phyloP scores from a whole-genome alignment of 2,113 vertebrate genomes.

The Apeltes quadracus region DNA sequence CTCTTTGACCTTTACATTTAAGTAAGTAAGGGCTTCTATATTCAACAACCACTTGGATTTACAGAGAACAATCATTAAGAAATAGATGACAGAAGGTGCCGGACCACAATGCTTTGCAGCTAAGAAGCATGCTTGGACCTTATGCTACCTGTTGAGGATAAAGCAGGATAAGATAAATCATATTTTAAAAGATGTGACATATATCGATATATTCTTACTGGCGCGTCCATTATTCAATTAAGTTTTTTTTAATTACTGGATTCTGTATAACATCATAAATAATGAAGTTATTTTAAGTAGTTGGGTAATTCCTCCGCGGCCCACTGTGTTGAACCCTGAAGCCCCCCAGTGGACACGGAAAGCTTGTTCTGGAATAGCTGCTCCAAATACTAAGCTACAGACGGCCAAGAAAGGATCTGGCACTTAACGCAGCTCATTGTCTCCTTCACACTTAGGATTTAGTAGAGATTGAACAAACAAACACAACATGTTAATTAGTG shows the following conservation, averaged over 20 bases:
- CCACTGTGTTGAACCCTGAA: not conserved
- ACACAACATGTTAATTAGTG: not conserved
- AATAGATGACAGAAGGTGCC: too few species aligned
- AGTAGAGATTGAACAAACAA: not conserved
- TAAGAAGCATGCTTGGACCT: not conserved
- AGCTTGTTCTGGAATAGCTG: not conserved
- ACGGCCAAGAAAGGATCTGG: not conserved
- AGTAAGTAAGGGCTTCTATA: not conserved
- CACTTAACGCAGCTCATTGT: not conserved
- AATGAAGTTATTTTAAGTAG: not conserved
- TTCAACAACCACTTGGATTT: not conserved
- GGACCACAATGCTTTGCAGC: not conserved
- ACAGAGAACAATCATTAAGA: conserved; percentile 4
- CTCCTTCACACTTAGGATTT: not conserved
- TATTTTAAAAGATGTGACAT: too few species aligned
- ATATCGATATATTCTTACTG: not conserved
- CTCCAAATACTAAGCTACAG: not conserved
- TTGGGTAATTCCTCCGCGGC: not conserved
- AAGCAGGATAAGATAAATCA: too few species aligned
- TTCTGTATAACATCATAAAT: not conserved
- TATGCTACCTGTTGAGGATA: not conserved
- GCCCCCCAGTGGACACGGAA: not conserved
- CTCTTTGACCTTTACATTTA: conserved; percentile 9
- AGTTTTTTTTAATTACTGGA: not conserved
- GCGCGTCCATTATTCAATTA: not conserved